A percentile compares a stretch with the other conserved stretches of the same genome.
Evolutionary conservation across 2,797 vertebrate genomes (phyloP).

Genomic region (Platyrinchus mystaceus): DNA sequence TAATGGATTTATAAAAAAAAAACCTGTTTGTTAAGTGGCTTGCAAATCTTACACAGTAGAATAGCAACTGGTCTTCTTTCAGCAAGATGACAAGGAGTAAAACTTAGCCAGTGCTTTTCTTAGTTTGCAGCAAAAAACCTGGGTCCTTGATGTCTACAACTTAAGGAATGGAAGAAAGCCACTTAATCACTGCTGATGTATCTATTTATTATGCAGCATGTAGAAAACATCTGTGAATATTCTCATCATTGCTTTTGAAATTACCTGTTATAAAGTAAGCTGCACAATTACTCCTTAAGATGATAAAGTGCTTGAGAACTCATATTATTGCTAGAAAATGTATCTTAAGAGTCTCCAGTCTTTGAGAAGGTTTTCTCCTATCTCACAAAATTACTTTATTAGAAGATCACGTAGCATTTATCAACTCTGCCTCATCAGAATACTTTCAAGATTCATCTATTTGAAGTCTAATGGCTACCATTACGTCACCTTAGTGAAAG

Average conservation of each 20-base stretch:
- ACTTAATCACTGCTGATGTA: neutral
- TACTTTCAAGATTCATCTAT: neutral
- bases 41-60: neutral
- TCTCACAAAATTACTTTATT: neutral
- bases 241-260: conserved; percentile 1
- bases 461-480: neutral
- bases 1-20: neutral
- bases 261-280: neutral
- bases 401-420: conserved; percentile 1
- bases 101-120: neutral
- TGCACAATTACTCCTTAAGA: neutral
- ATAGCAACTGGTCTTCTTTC: neutral
- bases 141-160: neutral
- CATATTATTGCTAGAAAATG: neutral
- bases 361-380: neutral
- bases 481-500: neutral
- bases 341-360: neutral
- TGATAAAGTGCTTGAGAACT: neutral
- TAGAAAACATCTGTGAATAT: neutral
- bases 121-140: neutral
- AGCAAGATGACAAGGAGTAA: neutral
- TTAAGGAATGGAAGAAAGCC: neutral
- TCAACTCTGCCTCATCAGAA: neutral
- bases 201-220: neutral
- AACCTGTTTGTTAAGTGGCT: neutral